A percentile compares a stretch with the other conserved stretches of the same genome.
Conservation (phyloP, 1,140 invertebrate genomes). For the Carcinoscorpius rotundicauda region DNA sequence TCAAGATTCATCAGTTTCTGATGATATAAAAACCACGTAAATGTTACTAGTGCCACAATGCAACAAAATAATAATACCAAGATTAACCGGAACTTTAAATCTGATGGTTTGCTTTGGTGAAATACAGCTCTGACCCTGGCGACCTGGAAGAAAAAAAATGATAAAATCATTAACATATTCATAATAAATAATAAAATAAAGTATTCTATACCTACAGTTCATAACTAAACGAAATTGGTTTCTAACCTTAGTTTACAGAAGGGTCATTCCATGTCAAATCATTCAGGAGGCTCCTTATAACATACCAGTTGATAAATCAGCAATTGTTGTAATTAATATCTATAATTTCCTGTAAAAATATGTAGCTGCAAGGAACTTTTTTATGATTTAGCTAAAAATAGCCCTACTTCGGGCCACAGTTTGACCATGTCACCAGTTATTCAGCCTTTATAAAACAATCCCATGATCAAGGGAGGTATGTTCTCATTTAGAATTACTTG, state of each 20-base stretch:
- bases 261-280: too few relatives aligned
- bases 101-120: constrained; percentile 19
- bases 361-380: too few relatives aligned
- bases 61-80: constrained; percentile 17
- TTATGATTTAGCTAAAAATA: too few relatives aligned
- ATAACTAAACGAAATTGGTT: not conserved
- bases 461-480: too few relatives aligned
- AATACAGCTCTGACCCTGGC: constrained; percentile 17
- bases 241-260: constrained; percentile 13
- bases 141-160: constrained; percentile 14
- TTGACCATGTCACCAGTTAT: too few relatives aligned
- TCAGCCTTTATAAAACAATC: too few relatives aligned
- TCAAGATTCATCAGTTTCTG: constrained; percentile 12
- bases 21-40: constrained; percentile 19
- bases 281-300: too few relatives aligned
- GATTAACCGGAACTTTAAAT: constrained; percentile 22
- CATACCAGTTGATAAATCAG: too few relatives aligned
- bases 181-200: not conserved
- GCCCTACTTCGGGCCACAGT: too few relatives aligned
- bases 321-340: too few relatives aligned
- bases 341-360: too few relatives aligned
- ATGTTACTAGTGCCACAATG: constrained; percentile 19
- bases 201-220: not conserved
- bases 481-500: too few relatives aligned
- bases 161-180: not conserved